These are phyloP conservation scores for Coleophora flavipennella DNA, from an alignment of 2,888 invertebrate genomes.

Conservation along the genomic window DNA sequence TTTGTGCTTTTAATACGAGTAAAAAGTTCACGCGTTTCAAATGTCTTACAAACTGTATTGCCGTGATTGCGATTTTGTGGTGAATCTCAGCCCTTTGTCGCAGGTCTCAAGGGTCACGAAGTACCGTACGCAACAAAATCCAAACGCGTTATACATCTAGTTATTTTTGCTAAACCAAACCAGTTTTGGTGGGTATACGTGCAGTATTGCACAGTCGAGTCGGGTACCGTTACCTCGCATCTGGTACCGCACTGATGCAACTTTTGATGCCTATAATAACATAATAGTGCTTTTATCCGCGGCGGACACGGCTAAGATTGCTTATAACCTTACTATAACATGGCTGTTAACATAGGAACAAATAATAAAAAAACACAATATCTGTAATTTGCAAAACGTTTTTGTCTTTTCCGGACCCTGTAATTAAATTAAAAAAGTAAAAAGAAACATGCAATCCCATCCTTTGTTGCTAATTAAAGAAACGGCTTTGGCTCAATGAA, in stretches of 20 bases:
- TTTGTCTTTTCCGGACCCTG: constrained; percentile 45
- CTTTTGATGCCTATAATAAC: constrained; percentile 66
- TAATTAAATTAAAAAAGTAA: constrained; percentile 68
- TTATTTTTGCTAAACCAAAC: constrained; percentile 55
- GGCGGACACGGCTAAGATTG: constrained; percentile 22
- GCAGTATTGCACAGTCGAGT: constrained; percentile 50
- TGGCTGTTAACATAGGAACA: constrained; percentile 19
- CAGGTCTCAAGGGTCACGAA: constrained; percentile 42
- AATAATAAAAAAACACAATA: constrained; percentile 1
- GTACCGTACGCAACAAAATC: constrained; percentile 44
- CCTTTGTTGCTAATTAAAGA: constrained; percentile 69
- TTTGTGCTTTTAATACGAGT: not conserved
- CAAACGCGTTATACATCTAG: constrained; percentile 32
- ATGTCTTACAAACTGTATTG: not conserved
- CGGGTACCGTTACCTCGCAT: constrained; percentile 53
- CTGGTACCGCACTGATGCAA: constrained; percentile 50
- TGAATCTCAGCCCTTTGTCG: constrained; percentile 9
- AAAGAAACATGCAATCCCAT: constrained; percentile 64
- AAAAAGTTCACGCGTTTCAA: too few relatives aligned
- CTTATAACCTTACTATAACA: constrained; percentile 23
- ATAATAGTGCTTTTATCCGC: constrained; percentile 56
- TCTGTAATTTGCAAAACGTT: constrained; percentile 47
- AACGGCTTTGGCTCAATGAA: constrained; percentile 56
- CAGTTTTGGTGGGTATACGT: constrained; percentile 41
- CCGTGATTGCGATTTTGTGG: not conserved